Conservation (phyloP, 2,888 invertebrate genomes). For the Rhopalosiphum nymphaeae region DNA sequence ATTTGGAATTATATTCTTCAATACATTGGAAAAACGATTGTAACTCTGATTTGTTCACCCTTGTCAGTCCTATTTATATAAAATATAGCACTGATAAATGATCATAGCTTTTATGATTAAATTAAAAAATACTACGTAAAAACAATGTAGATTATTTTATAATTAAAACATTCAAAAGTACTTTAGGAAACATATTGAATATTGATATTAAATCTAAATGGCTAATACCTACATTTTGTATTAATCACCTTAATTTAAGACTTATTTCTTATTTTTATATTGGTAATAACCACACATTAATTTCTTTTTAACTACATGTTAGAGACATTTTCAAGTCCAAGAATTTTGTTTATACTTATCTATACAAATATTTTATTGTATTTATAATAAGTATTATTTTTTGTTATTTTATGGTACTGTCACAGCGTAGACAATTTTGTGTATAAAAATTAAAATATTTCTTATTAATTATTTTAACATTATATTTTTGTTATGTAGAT, state of each 20-base stretch:
- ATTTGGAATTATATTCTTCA: neutral
- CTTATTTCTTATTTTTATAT: neutral
- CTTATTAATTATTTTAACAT: neutral
- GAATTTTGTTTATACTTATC: neutral
- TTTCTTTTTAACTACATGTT: neutral
- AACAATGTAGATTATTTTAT: too few species aligned
- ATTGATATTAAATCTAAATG: neutral
- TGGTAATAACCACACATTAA: neutral
- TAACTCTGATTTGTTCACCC: too few species aligned
- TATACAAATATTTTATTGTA: neutral
- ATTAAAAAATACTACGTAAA: too few species aligned
- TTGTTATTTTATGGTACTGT: neutral
- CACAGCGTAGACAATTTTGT: neutral
- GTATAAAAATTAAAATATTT: neutral
- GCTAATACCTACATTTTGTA: neutral
- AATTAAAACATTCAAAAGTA: too few species aligned
- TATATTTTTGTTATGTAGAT: neutral
- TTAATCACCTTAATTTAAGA: neutral
- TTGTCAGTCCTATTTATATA: neutral
- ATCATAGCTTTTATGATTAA: too few species aligned
- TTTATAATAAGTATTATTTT: neutral
- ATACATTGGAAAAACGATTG: neutral
- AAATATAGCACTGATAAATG: neutral
- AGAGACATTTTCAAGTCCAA: neutral
- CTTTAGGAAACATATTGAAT: neutral